A percentile compares a stretch with the other conserved stretches of the same genome.
These are phyloP conservation scores for Triops longicaudatus DNA, from an alignment of 1,140 invertebrate genomes.

Conservation along the genomic window DNA sequence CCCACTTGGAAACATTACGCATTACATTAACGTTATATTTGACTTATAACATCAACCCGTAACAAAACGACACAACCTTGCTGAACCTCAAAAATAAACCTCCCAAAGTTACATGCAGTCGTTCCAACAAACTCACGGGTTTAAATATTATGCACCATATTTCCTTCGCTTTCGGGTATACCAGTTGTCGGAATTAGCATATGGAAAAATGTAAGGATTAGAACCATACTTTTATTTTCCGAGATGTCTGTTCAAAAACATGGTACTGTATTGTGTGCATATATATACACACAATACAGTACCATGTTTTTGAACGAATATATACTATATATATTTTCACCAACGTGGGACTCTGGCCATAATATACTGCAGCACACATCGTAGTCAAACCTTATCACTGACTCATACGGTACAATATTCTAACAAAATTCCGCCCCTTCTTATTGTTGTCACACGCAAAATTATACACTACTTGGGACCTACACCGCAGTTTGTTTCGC, in stretches of 20 bases:
- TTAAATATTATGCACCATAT: not conserved
- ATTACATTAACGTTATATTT: conserved; percentile 13
- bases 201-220: not conserved
- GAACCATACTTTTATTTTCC: not conserved
- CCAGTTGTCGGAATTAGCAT: not conserved
- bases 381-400: not conserved
- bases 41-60: not conserved
- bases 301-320: no score
- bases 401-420: no score
- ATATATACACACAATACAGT: no score
- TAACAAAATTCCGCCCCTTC: not conserved
- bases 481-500: not conserved
- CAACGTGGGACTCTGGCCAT: no score
- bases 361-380: not conserved
- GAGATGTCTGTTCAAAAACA: not conserved
- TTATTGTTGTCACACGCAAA: not conserved
- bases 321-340: no score
- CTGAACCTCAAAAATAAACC: no score
- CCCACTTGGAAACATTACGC: not conserved
- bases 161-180: not conserved
- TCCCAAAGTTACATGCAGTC: not conserved
- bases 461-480: not conserved
- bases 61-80: not conserved
- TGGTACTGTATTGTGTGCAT: no score
- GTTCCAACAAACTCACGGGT: not conserved